Evolutionary conservation across 2,113 vertebrate species (phyloP), one percentile per base, ranked within the genome.

Genomic region (Hypocryptadius cinnamomeus): DNA sequence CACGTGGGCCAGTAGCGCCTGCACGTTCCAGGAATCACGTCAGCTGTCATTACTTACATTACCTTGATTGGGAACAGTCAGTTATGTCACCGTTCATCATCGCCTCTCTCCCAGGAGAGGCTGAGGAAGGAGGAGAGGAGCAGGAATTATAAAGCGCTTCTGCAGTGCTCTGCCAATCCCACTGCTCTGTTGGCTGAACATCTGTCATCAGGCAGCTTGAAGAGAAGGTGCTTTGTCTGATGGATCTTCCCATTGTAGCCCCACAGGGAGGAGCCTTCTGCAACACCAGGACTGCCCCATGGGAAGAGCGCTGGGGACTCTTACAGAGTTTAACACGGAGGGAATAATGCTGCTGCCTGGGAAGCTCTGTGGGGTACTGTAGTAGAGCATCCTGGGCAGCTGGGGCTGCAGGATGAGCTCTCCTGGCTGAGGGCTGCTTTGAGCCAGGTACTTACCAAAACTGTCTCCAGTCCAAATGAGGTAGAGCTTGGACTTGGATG

Each of bases 21-120:
- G 77, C 93, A 79, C 39, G 28, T 97, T 96, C 96, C 95, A 96
- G 94, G 96, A 96, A 96, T 94, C 93, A 88, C 94, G 72, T 97
- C 96, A 96, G 93, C 96, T 96, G 96, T 96, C 97, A 91, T 97
- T 96, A 96, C 95, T 96, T 96, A 87, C 92, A 96, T 96, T 96
- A 91, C 94, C 92, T 95, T 96, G 95, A 97, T 96, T 96, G 90
- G 96, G 89, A 96, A 97, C 95, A 95, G 95, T 93, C 96, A 94
- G 84, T 97, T 96, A 91, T 94, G 97, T 94, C 96, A 94, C 95
- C 56, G 81, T 97, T 95, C 90, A 95, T 97, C 97, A 97, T 94
- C 6, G 0, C 37, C 23, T 40, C 76, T 94, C 92, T 97, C 94
- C 48, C 31, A 20, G 88, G 97, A 96, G 96, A 88, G 2, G 21